Evolutionary conservation across 2,888 invertebrate genomes (phyloP).

Genomic region (Himalopsyche kuldschensis): DNA sequence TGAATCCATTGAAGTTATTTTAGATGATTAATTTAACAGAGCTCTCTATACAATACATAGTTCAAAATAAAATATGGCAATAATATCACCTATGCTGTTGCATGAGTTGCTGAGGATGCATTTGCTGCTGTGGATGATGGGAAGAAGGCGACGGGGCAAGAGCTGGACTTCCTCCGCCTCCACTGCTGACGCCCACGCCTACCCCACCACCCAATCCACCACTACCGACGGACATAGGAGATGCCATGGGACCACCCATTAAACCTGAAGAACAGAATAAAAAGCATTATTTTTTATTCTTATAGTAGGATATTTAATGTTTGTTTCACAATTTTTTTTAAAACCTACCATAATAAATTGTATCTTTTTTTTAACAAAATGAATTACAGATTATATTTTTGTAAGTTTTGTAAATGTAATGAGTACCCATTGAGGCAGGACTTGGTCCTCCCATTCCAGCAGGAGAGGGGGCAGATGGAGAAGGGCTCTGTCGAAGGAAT

Average conservation of each 20-base stretch:
- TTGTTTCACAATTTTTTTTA: no score
- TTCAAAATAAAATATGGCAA: no score
- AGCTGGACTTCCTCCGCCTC: slow-evolving; percentile 71
- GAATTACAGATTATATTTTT: no score
- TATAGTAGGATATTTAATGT: no score
- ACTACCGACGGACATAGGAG: slow-evolving; percentile 53
- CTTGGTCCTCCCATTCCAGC: slow-evolving; percentile 65
- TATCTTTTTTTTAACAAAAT: no score
- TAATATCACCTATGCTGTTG: slow-evolving; percentile 54
- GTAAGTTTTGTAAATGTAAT: neutral
- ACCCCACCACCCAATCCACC: slow-evolving; percentile 45
- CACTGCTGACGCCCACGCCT: slow-evolving; percentile 46
- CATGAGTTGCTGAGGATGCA: slow-evolving; percentile 56
- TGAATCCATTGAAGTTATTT: no score
- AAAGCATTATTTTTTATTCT: neutral
- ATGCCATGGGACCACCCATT: slow-evolving; percentile 53
- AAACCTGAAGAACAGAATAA: slow-evolving; percentile 45
- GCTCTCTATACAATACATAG: no score
- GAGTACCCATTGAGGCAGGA: slow-evolving; percentile 51
- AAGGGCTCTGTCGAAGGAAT: slow-evolving; percentile 78
- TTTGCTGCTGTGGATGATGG: slow-evolving; percentile 51
- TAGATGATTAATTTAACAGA: no score
- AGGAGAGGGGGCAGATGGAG: slow-evolving; percentile 73
- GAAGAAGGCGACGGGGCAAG: slow-evolving; percentile 67
- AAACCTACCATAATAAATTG: no score